Base-by-base conservation (phyloP, 1,140 invertebrate genomes). In the Zaprionus capensis region DNA sequence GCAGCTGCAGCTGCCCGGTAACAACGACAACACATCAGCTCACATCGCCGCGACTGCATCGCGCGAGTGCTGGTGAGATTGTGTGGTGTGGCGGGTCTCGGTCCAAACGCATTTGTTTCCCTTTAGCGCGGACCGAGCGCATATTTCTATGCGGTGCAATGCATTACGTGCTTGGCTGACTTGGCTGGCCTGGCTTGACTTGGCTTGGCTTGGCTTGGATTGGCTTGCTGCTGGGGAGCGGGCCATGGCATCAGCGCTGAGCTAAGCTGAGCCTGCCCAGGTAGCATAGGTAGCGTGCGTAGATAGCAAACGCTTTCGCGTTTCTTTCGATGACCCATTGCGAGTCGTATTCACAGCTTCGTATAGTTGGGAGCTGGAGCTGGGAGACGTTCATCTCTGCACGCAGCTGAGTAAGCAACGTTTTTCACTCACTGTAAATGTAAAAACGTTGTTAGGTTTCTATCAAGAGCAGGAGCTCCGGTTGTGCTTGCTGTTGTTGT, bases 91-190 rank as follows among this genome's bases (percentile, higher is more conserved):
- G 81, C 84, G 84, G 84, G 85, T 88, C 85, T 88, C 84, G 84
- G 84, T 88, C 84, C 84, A 79, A 90, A 88, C 84, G 84, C 84
- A 81, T 88, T 81, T 88, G 84, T 76, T 88, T 88, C 84, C 84
- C 84, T 88, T 88, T 88, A 88, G 84, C 84, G 84, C 87, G 84
- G 84, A 88, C 84, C 84, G 84, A 88, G 87, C 85, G 85, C 84
- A 88, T 86, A 88, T 85, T 65, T 90, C 78, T 90, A 86, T 88
- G 84, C 84, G 85, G 84, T 90, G 84, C 84, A 78, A 79, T 90
- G 84, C 84, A 90, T 80, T 90, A 81, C 71, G 83, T 81, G 81
- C 65, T 70, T 63, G 57, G 49, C 38, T 70, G 59, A 44, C 61
- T 59, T 61, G 38, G 26, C 65, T 53, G 51, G 49, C 24, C 36